Percentiles rank a stretch among this genome's conserved stretches.
Conservation (phyloP, 2,113 vertebrate species). For the Rhagologus leucostigma region DNA sequence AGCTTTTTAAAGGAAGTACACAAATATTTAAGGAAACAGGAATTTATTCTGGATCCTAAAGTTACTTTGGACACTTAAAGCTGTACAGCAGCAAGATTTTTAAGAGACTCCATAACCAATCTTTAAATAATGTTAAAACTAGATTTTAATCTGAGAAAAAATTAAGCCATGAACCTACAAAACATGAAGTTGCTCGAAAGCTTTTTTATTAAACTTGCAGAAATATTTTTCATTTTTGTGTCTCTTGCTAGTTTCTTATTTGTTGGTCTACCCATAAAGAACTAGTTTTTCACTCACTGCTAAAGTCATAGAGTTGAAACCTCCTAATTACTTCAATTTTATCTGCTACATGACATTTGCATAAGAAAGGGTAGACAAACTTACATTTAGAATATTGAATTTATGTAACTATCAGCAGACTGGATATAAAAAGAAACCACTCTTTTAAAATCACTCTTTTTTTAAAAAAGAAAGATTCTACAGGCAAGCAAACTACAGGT, state of each 20-base stretch:
- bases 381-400: constrained; percentile 9
- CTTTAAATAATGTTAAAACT: not conserved
- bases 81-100: not conserved
- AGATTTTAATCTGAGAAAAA: not conserved
- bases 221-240: not conserved
- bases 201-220: not conserved
- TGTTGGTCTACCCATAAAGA: not conserved
- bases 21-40: not conserved
- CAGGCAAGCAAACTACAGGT: not conserved
- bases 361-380: constrained; percentile 3
- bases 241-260: not conserved
- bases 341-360: not conserved
- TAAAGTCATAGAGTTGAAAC: not conserved
- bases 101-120: not conserved
- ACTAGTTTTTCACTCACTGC: not conserved
- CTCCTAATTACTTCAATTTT: not conserved
- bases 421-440: constrained; percentile 41
- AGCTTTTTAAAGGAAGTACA: not conserved
- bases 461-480: not conserved
- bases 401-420: constrained; percentile 43
- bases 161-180: not conserved
- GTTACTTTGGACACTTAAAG: not conserved
- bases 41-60: not conserved
- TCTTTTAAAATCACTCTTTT: not conserved
- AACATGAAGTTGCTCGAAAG: not conserved